These are phyloP conservation scores for Pristionchus japonicus DNA, from an alignment of 2,888 invertebrate genomes.

Conservation along the genomic window DNA sequence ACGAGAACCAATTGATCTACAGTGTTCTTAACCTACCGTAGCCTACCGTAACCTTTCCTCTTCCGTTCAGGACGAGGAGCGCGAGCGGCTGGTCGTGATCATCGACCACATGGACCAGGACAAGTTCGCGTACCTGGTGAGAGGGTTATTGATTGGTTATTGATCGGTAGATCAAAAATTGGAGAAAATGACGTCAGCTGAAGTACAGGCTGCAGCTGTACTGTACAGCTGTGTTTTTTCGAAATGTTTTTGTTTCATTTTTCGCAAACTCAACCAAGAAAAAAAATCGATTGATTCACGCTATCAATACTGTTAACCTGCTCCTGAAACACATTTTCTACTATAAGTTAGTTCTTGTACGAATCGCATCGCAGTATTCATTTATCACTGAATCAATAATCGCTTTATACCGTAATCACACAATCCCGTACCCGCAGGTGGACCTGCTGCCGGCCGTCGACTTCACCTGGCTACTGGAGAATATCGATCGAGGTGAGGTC, in stretches of 20 bases:
- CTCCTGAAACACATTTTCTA: too few species aligned
- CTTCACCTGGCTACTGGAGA: conserved; percentile 14
- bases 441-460: not conserved
- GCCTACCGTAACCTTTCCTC: not conserved
- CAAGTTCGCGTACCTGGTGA: conserved; percentile 30
- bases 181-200: too few species aligned
- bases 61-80: conserved; percentile 23
- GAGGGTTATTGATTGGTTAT: not conserved
- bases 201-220: too few species aligned
- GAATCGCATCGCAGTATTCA: too few species aligned
- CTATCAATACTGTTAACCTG: too few species aligned
- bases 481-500: conserved; percentile 17
- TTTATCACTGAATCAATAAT: too few species aligned
- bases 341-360: too few species aligned
- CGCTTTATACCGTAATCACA: not conserved
- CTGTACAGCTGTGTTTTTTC: too few species aligned
- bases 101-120: conserved; percentile 30
- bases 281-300: too few species aligned
- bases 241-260: too few species aligned
- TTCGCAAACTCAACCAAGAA: too few species aligned
- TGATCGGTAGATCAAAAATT: not conserved
- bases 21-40: not conserved
- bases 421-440: not conserved
- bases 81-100: conserved; percentile 6
- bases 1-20: too few species aligned